phyloP scores from a whole-genome alignment of 2,113 vertebrate genomes.

The Labrus mixtus region DNA sequence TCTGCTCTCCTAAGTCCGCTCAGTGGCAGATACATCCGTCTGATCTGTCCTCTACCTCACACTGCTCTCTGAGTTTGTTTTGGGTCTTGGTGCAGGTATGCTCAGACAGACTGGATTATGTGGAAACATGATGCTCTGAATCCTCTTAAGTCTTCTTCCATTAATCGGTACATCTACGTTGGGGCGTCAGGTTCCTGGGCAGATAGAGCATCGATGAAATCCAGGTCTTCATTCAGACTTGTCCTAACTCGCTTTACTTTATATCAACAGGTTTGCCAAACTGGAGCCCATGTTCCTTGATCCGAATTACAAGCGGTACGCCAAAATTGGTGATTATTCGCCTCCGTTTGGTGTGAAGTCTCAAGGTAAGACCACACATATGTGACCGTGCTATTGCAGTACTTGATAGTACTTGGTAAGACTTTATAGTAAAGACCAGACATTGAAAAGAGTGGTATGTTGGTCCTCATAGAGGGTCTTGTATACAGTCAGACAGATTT shows the following conservation, averaged over 20 bases:
- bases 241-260: conserved; percentile 43
- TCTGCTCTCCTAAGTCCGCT: background rate
- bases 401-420: no score
- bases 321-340: conserved; percentile 57
- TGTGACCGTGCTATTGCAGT: background rate
- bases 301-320: conserved; percentile 70
- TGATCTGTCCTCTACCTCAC: conserved; percentile 8
- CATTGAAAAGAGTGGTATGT: background rate
- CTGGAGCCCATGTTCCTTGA: conserved; percentile 77
- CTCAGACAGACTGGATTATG: conserved; percentile 45
- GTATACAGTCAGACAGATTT: no score
- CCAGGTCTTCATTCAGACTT: conserved; percentile 16
- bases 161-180: conserved; percentile 40
- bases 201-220: conserved; percentile 1
- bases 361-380: conserved; percentile 67
- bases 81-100: conserved; percentile 37
- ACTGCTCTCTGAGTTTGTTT: conserved; percentile 7
- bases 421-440: background rate
- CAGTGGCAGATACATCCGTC: background rate
- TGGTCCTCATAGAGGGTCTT: no score
- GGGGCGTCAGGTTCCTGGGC: conserved; percentile 17
- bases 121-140: conserved; percentile 51
- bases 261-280: conserved; percentile 69
- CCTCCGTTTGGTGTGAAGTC: conserved; percentile 79
- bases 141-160: conserved; percentile 48